phyloP scores from a whole-genome alignment of 2,797 vertebrate genomes.

The Acanthornis magna region DNA sequence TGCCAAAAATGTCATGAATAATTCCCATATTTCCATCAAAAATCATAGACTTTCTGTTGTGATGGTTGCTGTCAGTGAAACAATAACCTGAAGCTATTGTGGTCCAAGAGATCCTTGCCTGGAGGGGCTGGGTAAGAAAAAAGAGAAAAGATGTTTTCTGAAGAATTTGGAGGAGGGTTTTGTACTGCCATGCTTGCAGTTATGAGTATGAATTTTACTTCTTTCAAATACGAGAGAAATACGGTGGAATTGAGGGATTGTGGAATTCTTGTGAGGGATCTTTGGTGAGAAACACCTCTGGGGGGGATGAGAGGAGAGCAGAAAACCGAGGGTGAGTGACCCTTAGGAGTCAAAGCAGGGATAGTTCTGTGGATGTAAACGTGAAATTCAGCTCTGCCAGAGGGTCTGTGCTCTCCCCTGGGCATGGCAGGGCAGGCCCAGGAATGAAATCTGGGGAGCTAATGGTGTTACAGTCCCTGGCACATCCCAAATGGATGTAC shows the following conservation, averaged over 20 bases:
- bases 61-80: background rate
- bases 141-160: background rate
- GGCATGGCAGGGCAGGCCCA: background rate
- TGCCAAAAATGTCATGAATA: background rate
- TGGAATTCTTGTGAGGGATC: background rate
- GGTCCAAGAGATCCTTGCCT: background rate
- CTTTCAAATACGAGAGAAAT: background rate
- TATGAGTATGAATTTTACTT: background rate
- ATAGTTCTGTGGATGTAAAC: background rate
- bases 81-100: background rate
- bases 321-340: background rate
- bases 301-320: background rate
- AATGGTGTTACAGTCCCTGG: background rate
- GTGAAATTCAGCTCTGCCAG: background rate
- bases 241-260: background rate
- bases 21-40: background rate
- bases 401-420: background rate
- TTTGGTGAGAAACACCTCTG: background rate
- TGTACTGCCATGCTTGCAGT: background rate
- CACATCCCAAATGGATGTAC: slow-evolving; percentile 24
- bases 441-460: background rate
- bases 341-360: background rate
- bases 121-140: background rate
- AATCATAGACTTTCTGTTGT: background rate
- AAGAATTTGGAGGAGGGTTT: background rate